Evolutionary conservation across 2,113 vertebrate species (phyloP), one percentile per base, ranked within the genome.

Genomic region (Gallinago media): DNA sequence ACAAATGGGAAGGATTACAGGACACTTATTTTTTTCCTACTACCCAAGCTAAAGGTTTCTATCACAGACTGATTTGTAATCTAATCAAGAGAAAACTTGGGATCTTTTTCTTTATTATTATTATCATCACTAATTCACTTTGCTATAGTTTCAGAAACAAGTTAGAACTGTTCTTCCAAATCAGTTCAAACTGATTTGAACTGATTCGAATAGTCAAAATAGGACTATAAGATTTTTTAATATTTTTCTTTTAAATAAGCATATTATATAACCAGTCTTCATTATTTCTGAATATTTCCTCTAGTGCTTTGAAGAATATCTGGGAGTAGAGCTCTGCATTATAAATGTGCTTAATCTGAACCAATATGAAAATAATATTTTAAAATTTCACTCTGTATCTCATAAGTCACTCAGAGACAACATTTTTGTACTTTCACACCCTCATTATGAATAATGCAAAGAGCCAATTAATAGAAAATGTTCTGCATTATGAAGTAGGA

Each of bases 401-500:
- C 25, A 26, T 74, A 89, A 96, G 38, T 87, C 86, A 92, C 23
- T 55, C 82, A 94, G 49, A 79, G 59, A 90, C 96, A 77, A 94
- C 11, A 90, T 94, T 96, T 95, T 94, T 80, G 21, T 68, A 92
- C 38, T 79, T 78, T 93, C 31, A 74, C 36, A 56, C 2, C 46
- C 76, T 92, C 47, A 52, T 89, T 94, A 87, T 67, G 88, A 88
- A 89, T 91, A 97, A 85, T 61, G 81, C 29, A 94, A 66, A 32
- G 15, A 54, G 12, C 1, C 31, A 89, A 89, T 97, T 95, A 97
- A 95, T 88, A 94, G 7, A 59, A 92, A 87, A 89, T 61, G 6
- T 75, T 56, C 29, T 96, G 59, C 94, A 95, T 96, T 97, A 87
- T 92, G n/a, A 96, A 96, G 95, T 65, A 68, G 14, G 25, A 85